Conservation (phyloP, 2,888 invertebrate species). For the Leptinotarsa haldemani region DNA sequence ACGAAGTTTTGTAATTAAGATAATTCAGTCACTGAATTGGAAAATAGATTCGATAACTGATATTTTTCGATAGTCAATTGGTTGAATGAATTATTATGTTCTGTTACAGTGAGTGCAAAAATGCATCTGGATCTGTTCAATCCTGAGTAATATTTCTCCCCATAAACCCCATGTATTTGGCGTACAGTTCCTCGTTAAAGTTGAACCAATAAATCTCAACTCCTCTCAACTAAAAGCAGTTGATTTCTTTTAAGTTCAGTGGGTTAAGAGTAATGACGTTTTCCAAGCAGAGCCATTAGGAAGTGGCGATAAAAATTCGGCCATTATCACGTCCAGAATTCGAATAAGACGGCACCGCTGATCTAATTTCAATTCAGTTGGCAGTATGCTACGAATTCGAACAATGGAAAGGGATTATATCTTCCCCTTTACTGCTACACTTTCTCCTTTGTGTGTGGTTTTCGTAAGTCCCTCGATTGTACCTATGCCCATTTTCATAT, state of each 20-base stretch:
- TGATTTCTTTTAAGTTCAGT: background rate
- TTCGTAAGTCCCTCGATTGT: background rate
- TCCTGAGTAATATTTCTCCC: background rate
- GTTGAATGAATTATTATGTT: too few species aligned
- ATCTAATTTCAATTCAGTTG: conserved; percentile 14
- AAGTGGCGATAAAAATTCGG: conserved; percentile 1
- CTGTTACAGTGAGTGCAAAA: too few species aligned
- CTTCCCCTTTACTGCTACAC: background rate
- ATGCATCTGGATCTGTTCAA: too few species aligned
- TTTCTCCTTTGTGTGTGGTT: conserved; percentile 7
- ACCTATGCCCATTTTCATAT: background rate
- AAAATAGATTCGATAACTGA: too few species aligned
- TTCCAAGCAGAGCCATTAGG: background rate
- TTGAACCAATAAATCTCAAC: background rate
- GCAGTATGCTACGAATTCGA: conserved; percentile 4
- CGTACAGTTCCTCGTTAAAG: background rate
- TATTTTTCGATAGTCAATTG: too few species aligned
- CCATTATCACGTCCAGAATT: conserved; percentile 9
- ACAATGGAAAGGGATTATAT: conserved; percentile 1
- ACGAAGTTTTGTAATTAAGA: too few species aligned
- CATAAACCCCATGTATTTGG: background rate
- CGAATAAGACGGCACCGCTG: background rate
- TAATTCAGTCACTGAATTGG: too few species aligned
- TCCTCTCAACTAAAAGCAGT: background rate
- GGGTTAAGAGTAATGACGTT: background rate